Percentiles rank a stretch among this genome's conserved stretches.
phyloP scores from a whole-genome alignment of 2,888 invertebrate genomes.

The Tachystola acroxantha region DNA sequence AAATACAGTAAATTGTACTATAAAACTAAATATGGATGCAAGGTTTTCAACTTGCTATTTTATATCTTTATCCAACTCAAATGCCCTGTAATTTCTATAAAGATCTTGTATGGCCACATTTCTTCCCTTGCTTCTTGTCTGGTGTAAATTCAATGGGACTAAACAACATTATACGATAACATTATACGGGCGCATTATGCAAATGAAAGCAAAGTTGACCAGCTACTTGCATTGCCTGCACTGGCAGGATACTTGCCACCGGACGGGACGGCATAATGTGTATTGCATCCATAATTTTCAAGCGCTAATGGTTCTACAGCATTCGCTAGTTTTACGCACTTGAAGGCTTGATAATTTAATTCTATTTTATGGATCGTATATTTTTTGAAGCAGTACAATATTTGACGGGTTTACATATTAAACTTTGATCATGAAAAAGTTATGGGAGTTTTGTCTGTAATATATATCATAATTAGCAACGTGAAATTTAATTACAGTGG shows the following conservation, averaged over 20 bases:
- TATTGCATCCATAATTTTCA: constrained; percentile 37
- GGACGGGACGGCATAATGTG: constrained; percentile 28
- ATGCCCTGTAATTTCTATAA: no score
- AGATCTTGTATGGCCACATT: neutral
- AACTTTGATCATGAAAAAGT: no score
- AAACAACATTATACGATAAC: constrained; percentile 8
- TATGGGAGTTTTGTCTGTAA: no score
- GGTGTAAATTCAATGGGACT: constrained; percentile 5
- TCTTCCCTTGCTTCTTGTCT: neutral
- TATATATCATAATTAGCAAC: no score
- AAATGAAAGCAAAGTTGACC: constrained; percentile 50
- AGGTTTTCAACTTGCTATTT: no score
- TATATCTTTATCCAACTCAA: no score
- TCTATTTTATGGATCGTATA: neutral
- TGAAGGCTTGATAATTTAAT: constrained; percentile 1
- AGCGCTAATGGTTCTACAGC: constrained; percentile 29
- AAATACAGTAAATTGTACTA: no score
- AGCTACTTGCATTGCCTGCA: constrained; percentile 23
- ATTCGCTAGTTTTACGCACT: constrained; percentile 12
- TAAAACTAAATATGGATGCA: no score
- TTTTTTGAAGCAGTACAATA: no score
- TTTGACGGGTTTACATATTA: no score
- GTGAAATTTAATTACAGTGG: no score
- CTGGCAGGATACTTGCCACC: constrained; percentile 26
- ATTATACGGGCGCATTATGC: constrained; percentile 41